Base-by-base conservation (phyloP, 2,797 vertebrate genomes). In the Microcaecilia unicolor region DNA sequence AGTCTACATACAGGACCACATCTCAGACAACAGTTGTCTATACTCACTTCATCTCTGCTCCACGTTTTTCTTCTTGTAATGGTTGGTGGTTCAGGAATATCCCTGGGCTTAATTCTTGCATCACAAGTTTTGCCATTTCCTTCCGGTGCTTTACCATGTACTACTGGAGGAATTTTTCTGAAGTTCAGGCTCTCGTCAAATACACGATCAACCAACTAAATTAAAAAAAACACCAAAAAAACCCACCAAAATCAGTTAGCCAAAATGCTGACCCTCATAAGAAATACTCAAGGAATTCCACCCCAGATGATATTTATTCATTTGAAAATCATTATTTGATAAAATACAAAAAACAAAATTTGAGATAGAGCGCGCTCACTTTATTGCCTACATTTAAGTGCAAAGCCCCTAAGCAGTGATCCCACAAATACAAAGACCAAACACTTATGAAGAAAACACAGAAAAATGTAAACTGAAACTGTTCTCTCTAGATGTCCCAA, bases 171-270 rank as follows among this genome's bases (percentile, higher is more conserved):
- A 54, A 95, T 93, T 78, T 99, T 99, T 59, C 89, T 78, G 74
- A 98, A 99, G 85, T 97, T 99, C 46, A 99, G 87, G 64, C 93
- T 98, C 76, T 98, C 96, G 54, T 99, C 96, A 75, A 98, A 98
- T 55, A 99, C 93, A 30, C 94, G 87, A 66, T 98, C 94, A 63
- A 99, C 95, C 79, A 99, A 70, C 96, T 99, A 55, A 45, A 10
- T 55, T 28, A 39, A 22, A 25, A 24, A 18, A 31, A 14, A 64
- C 18, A 49, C n/a, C n/a, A n/a, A n/a, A n/a, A n/a, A n/a, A 55
- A 40, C 65, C 57, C 56, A 51, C 33, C 28, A 65, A 53, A 40
- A 66, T 51, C 4, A 22, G 6, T 40, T 49, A 31, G 27, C 57
- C 34, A 60, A 51, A 45, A 61, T 6, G 22, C 34, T 8, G 25